Evolutionary conservation across 64 coral and sea anemone species (phyloP).

Genomic region (Hydrozoanthus tunicans): DNA sequence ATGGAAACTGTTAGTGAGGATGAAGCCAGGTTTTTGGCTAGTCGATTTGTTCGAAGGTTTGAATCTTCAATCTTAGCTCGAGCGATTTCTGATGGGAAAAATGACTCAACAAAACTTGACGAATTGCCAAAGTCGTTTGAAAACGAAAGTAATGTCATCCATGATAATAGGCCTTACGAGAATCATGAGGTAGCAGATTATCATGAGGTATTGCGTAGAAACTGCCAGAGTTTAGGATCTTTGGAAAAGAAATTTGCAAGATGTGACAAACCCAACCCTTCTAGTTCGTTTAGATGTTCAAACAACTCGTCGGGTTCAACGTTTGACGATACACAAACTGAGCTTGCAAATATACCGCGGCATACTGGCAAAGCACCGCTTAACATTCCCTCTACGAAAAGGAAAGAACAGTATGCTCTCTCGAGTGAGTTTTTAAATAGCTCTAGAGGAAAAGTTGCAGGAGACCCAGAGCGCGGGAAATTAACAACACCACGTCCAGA

Average conservation of each 20-base stretch:
- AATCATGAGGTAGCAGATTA: neutral
- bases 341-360: neutral
- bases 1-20: conserved; percentile 67
- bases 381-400: neutral
- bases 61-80: conserved; percentile 59
- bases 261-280: neutral
- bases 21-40: conserved; percentile 58
- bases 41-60: conserved; percentile 47
- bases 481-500: conserved; percentile 44
- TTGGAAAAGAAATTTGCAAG: neutral
- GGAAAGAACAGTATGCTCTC: neutral
- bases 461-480: neutral
- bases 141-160: conserved; percentile 41
- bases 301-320: neutral
- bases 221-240: neutral
- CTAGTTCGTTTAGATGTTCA: neutral
- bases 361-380: neutral
- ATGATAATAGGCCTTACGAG: conserved; percentile 26
- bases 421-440: neutral
- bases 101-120: conserved; percentile 32
- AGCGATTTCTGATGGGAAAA: conserved; percentile 28
- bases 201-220: neutral
- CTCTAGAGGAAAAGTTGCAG: conserved; percentile 22
- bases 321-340: neutral
- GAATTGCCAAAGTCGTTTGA: neutral